Base-by-base conservation (phyloP, 2,888 invertebrate species). In the Anthoptus insignis region DNA sequence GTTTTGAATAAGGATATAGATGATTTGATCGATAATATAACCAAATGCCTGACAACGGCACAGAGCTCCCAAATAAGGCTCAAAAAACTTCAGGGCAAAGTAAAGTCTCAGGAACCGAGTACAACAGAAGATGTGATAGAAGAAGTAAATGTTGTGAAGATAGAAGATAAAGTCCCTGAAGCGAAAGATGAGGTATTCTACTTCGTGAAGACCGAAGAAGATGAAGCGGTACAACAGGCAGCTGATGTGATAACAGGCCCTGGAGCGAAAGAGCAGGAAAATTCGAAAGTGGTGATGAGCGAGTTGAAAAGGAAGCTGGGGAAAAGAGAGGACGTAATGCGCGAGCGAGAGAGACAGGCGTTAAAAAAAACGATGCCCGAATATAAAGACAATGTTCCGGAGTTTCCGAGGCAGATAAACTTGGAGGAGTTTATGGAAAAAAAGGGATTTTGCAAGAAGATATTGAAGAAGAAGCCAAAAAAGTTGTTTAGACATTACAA, bases 161-260 rank as follows among this genome's bases (percentile, higher is more conserved):
- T 93, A 59, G 89, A 87, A 73, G 87, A 91, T 61, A 77, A 72
- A 54, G 85, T 83, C 27, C 88, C 87, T 53, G 89, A 87, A 70
- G 76, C 82, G 16, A 88, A 76, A 69, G 93, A 93, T 73, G 93
- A 93, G 78, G 93, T 93, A 53, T 93, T 90, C 74, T 93, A 90
- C 78, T 91, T 83, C 37, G 75, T 91, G 0, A 91, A 82, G 77
- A 92, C 89, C 0, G 92, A 92, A 1, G 91, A 91, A 0, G 89
- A 89, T 67, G 80, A 77, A 13, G 60, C 53, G 0, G 24, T 24
- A 5, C 79, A 78, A 39, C 73, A 81, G 3, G 81, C 80, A 0
- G 83, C 76, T 3, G 92, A 93, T 74, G 64, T 87, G 1, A 80
- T 80, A 0, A 91, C 90, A 0, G 88, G 76, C 0, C 93, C 93